Conservation (phyloP, 1,140 invertebrate species). For the Bombus waltoni region DNA sequence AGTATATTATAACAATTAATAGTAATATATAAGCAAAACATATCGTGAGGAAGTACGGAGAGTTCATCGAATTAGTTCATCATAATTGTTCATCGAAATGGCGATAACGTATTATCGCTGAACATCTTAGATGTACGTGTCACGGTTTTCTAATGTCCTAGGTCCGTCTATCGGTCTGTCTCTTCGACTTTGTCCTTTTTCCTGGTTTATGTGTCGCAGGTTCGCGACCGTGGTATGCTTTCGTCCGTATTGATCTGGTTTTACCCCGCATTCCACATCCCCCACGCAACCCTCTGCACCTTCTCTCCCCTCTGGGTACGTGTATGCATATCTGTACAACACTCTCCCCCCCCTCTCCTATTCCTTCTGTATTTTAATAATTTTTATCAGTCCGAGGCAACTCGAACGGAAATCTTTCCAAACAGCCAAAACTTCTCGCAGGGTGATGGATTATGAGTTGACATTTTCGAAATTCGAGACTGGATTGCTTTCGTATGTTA, state of each 20-base stretch:
- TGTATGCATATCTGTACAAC: slow-evolving; percentile 25
- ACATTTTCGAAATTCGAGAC: background rate
- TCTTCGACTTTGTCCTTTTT: slow-evolving; percentile 47
- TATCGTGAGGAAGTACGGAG: background rate
- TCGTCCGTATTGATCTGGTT: slow-evolving; percentile 70
- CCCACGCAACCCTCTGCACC: slow-evolving; percentile 53
- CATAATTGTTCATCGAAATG: background rate
- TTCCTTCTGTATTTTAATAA: background rate
- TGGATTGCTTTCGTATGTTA: background rate
- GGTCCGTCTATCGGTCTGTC: background rate
- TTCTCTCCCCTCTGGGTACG: slow-evolving; percentile 24
- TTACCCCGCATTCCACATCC: slow-evolving; percentile 61
- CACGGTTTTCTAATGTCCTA: background rate
- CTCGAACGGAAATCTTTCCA: background rate
- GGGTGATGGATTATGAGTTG: too few relatives aligned
- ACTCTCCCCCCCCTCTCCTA: too few relatives aligned
- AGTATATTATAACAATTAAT: background rate
- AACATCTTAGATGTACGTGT: background rate
- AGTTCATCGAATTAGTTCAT: background rate
- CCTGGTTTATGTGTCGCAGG: slow-evolving; percentile 46
- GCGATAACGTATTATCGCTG: background rate
- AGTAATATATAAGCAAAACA: too few relatives aligned
- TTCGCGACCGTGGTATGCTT: slow-evolving; percentile 69
- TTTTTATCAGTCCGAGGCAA: background rate
- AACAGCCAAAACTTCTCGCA: background rate